A percentile compares a stretch with the other conserved stretches of the same genome.
phyloP scores from a whole-genome alignment of 2,113 vertebrate genomes.

The Reinhardtius hippoglossoides region DNA sequence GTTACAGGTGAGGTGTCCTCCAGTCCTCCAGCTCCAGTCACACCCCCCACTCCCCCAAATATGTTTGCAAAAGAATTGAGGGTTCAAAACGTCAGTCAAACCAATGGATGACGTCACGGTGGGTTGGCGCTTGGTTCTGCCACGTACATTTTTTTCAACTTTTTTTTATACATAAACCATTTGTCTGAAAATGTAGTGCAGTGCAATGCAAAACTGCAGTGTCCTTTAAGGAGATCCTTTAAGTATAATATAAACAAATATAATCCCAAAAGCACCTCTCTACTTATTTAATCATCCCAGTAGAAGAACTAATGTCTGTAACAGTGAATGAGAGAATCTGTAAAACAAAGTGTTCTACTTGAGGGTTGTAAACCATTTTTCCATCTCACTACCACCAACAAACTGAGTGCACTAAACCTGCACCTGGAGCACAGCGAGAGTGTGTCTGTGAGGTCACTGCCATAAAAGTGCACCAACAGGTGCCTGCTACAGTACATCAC shows the following conservation, averaged over 20 bases:
- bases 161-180: neutral
- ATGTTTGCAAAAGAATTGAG: too few species aligned
- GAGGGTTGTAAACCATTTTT: conserved; percentile 51
- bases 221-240: neutral
- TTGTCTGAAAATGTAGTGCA: neutral
- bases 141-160: too few species aligned
- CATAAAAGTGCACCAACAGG: conserved; percentile 74
- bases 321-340: conserved; percentile 34
- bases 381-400: conserved; percentile 64
- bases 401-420: conserved; percentile 64
- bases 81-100: too few species aligned
- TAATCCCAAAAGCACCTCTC: neutral
- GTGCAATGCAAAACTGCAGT: neutral
- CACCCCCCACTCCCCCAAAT: too few species aligned
- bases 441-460: conserved; percentile 74
- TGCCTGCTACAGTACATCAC: conserved; percentile 65
- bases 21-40: too few species aligned
- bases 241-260: conserved; percentile 4
- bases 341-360: conserved; percentile 51
- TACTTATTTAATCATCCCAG: conserved; percentile 17
- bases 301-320: conserved; percentile 9
- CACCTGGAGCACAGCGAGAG: conserved; percentile 66
- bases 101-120: too few species aligned
- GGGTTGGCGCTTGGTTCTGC: too few species aligned
- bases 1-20: neutral